Base-by-base conservation (phyloP, 2,888 invertebrate species). In the Ichneumoninae sp. region DNA sequence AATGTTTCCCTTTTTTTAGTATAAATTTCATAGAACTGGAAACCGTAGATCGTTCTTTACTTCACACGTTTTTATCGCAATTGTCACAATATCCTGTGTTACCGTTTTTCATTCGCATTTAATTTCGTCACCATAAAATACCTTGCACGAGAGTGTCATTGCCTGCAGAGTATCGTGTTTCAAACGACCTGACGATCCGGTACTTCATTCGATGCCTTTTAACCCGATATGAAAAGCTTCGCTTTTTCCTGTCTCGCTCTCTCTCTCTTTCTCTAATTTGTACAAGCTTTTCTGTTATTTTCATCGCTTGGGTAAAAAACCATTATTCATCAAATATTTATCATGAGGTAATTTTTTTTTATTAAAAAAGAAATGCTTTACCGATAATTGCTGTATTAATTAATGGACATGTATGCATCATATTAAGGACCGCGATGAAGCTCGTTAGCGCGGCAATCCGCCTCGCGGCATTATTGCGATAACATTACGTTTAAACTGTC, bases 121-220 rank as follows among this genome's bases (percentile, higher is more conserved):
- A 22, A 33, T 77, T 74, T 52, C 10, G 57, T 63, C 19, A 40
- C 68, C 74, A 40, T 65, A 30, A 50, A 69, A 65, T 26, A 74
- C 16, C 33, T 69, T 63, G 78, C 84, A 70, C 36, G 85, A 26
- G 54, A 76, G 54, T 65, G 54, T 77, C 69, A 68, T 52, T 54
- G 52, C 50, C 16, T 81, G 76, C 26, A 16, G n/a, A 52, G 50
- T 77, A 74, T 81, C 52, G 44, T 63, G 50, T 73, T 76, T 71
- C 76, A 71, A 76, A 71, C 22, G n/a, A n/a, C 63, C 74, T 50
- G 5, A 22, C 70, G 36, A 81, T 75, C 75, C 52, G 10, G 52
- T 22, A 26, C 33, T 36, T 40, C 26, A 83, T 65, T 36, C 65
- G n/a, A 70, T 57, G 26, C 26, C 36, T 66, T 40, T 79, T 19